Evolutionary conservation across 2,797 vertebrate genomes (phyloP).

Genomic region (Macrochelys suwanniensis): DNA sequence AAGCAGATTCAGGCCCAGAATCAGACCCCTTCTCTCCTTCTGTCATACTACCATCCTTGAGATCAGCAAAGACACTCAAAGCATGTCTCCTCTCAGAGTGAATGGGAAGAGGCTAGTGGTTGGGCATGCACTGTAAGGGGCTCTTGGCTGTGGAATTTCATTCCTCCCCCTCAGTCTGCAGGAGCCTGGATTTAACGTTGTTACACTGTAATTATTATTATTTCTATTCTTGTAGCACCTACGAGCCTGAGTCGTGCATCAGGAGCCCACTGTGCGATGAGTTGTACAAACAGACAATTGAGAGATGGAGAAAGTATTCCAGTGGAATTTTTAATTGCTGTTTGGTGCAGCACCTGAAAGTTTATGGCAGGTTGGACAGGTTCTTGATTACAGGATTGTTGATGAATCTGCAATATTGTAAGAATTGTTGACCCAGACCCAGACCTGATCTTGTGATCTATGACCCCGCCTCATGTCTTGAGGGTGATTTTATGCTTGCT

Average conservation of each 20-base stretch:
- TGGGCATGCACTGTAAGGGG: neutral
- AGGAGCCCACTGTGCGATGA: neutral
- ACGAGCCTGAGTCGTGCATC: neutral
- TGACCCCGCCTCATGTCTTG: neutral
- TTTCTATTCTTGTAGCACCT: neutral
- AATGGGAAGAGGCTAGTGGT: neutral
- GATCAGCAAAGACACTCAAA: neutral
- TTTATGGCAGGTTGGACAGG: neutral
- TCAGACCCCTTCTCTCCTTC: no score
- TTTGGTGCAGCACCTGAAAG: neutral
- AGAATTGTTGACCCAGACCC: neutral
- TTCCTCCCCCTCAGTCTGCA: neutral
- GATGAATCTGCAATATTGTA: neutral
- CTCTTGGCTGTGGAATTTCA: neutral
- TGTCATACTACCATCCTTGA: neutral
- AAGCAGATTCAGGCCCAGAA: neutral
- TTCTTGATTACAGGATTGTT: neutral
- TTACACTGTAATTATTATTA: neutral
- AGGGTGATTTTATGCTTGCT: neutral
- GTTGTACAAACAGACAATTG: neutral
- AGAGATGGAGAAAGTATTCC: neutral
- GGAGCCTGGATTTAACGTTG: neutral
- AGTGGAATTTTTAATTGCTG: neutral
- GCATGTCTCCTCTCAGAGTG: neutral
- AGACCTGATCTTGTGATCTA: neutral